Percentiles rank a stretch among this genome's conserved stretches.
Evolutionary conservation across 2,113 vertebrate genomes (phyloP).

Genomic region (Notiomystis cincta): DNA sequence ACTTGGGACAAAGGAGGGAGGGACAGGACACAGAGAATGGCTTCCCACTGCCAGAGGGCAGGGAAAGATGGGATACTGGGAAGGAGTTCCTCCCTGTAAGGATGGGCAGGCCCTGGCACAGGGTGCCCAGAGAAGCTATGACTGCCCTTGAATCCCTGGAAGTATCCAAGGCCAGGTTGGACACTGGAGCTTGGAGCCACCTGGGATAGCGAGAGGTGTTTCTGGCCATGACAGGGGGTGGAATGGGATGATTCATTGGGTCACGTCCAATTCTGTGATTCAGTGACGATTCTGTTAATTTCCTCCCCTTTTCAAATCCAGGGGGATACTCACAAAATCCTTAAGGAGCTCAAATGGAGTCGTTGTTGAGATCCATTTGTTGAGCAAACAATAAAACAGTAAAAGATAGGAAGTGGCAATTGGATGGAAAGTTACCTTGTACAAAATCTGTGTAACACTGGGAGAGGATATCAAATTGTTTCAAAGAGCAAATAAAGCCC

Average conservation of each 20-base stretch:
- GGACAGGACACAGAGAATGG: neutral
- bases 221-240: neutral
- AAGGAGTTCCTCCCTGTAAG: accelerated
- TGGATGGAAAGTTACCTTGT: neutral
- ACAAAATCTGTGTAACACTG: accelerated
- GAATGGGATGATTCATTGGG: accelerated
- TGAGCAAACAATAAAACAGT: neutral
- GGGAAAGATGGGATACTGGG: accelerated
- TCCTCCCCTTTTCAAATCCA: slow-evolving; percentile 1
- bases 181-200: accelerated
- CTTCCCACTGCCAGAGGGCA: neutral
- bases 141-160: neutral
- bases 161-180: accelerated
- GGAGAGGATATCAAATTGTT: neutral
- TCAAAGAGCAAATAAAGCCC: neutral
- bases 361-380: neutral
- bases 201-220: accelerated
- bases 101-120: neutral
- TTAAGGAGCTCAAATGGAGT: neutral
- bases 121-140: neutral
- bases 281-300: neutral
- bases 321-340: neutral
- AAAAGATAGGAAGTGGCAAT: neutral
- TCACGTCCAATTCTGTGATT: neutral
- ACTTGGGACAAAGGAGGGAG: neutral